Evolutionary conservation across 2,888 invertebrate genomes (phyloP).

Genomic region (Cosmia pyralina): DNA sequence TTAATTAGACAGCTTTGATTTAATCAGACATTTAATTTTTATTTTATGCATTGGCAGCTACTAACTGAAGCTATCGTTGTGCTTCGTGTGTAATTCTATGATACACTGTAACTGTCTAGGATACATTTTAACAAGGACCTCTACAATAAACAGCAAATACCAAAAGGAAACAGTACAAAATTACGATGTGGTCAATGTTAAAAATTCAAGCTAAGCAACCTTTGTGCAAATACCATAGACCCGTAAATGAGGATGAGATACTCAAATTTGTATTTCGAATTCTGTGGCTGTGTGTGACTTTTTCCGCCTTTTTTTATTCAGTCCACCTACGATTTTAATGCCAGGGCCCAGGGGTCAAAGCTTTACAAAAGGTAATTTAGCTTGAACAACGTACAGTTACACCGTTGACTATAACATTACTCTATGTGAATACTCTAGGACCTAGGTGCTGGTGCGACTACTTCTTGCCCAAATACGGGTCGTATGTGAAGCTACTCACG

Average conservation of each 20-base stretch:
- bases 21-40: constrained; percentile 38
- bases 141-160: constrained; percentile 33
- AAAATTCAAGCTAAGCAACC: constrained; percentile 46
- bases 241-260: not conserved
- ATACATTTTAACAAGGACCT: constrained; percentile 54
- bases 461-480: constrained; percentile 87
- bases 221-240: constrained; percentile 16
- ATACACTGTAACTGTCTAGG: constrained; percentile 57
- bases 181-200: constrained; percentile 56
- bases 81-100: constrained; percentile 46
- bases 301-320: not conserved
- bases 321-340: not conserved
- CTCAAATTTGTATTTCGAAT: not conserved
- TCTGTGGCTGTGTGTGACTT: too few relatives aligned
- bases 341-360: not conserved
- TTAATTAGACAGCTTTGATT: constrained; percentile 33
- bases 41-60: constrained; percentile 38
- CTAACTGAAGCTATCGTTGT: constrained; percentile 42
- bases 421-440: constrained; percentile 71
- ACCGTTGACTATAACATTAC: constrained; percentile 71
- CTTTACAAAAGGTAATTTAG: constrained; percentile 35
- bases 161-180: constrained; percentile 39
- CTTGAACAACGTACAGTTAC: constrained; percentile 60
- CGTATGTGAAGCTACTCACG: constrained; percentile 92
- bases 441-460: constrained; percentile 76